Percentiles rank a stretch among this genome's conserved stretches.
Conservation (phyloP, 2,888 invertebrate genomes). For the Zygogramma bicolorata region DNA sequence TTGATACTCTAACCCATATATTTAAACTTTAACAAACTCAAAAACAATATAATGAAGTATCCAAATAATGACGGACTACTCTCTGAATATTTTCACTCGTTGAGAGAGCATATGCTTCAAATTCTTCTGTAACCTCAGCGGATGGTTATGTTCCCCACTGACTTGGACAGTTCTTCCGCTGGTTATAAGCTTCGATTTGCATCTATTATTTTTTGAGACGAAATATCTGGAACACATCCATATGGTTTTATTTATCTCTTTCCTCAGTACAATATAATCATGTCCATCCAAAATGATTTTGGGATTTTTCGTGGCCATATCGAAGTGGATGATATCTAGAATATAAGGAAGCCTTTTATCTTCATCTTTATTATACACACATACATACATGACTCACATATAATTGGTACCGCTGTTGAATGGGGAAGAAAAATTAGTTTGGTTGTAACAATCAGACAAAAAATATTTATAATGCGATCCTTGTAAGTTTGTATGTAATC, state of each 20-base stretch:
- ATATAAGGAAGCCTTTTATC: conserved; percentile 11
- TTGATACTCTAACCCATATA: too few species aligned
- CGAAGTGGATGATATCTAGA: conserved; percentile 46
- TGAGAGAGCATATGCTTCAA: conserved; percentile 48
- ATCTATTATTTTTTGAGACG: conserved; percentile 45
- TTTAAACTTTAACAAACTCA: too few species aligned
- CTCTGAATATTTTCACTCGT: conserved; percentile 42
- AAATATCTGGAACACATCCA: conserved; percentile 49
- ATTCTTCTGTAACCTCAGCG: conserved; percentile 37
- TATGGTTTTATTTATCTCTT: conserved; percentile 45
- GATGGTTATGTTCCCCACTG: conserved; percentile 51
- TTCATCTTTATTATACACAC: too few species aligned
- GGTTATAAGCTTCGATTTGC: conserved; percentile 52
- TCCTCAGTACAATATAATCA: conserved; percentile 42
- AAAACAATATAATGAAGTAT: background rate
- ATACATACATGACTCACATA: too few species aligned
- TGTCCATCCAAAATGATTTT: conserved; percentile 47
- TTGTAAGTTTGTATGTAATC: too few species aligned
- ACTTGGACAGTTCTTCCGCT: conserved; percentile 53
- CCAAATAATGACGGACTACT: conserved; percentile 5
- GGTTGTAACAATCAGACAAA: too few species aligned
- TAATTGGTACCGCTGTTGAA: too few species aligned
- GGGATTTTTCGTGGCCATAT: conserved; percentile 49
- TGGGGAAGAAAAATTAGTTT: too few species aligned
- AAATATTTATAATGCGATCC: too few species aligned